phyloP scores from a whole-genome alignment of 2,113 vertebrate species.

The Sardina pilchardus region DNA sequence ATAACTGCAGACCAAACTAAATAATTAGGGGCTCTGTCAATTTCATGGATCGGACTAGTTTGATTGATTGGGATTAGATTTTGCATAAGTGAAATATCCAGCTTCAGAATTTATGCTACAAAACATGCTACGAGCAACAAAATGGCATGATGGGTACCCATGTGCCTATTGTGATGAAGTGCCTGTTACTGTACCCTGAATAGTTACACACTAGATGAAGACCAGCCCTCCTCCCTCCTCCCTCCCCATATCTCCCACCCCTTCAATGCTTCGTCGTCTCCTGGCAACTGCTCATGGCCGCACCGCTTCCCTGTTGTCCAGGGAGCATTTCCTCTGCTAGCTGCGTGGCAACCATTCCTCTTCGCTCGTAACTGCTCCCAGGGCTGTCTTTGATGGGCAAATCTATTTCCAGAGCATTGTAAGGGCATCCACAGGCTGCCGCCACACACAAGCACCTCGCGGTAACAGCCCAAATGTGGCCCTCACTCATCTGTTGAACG shows the following conservation, averaged over 20 bases:
- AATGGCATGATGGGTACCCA: not conserved
- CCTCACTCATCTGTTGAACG: not conserved
- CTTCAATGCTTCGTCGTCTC: slow-evolving; percentile 9
- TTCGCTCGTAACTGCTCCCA: slow-evolving; percentile 24
- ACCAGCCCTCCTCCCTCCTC: not conserved
- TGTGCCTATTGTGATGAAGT: not conserved
- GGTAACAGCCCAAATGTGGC: not conserved
- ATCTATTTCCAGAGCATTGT: slow-evolving; percentile 31
- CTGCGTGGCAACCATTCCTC: slow-evolving; percentile 35
- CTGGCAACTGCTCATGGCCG: slow-evolving; percentile 28
- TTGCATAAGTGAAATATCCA: not conserved
- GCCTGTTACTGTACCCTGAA: not conserved
- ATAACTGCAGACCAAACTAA: not conserved
- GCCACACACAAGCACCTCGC: not conserved
- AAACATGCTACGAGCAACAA: not conserved
- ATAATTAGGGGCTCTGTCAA: not conserved
- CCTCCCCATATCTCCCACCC: not conserved
- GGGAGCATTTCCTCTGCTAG: not conserved
- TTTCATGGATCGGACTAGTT: not conserved
- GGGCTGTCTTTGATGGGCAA: slow-evolving; percentile 27
- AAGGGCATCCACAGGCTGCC: slow-evolving; percentile 8
- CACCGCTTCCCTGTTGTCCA: slow-evolving; percentile 9
- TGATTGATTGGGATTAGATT: not conserved
- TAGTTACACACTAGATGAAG: slow-evolving; percentile 11
- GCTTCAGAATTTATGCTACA: not conserved